Percentiles rank a stretch among this genome's conserved stretches.
Conservation (phyloP, 2,113 vertebrate genomes). For the Rhabdomys dilectus region DNA sequence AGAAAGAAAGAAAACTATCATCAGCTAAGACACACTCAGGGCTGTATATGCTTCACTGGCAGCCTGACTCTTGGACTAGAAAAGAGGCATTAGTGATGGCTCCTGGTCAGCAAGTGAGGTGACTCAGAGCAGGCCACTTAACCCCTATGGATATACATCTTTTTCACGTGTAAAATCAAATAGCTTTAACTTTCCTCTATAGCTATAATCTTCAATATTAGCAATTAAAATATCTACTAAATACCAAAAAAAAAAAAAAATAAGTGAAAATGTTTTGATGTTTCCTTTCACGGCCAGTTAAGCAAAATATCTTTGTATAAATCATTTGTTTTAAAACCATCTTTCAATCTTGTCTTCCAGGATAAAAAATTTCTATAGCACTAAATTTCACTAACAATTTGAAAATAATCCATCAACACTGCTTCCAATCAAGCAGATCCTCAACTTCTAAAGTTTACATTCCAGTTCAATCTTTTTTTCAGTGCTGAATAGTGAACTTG, state of each 20-base stretch:
- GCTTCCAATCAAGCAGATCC: neutral
- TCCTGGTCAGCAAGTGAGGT: neutral
- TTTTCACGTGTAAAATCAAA: neutral
- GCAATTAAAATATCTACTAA: slow-evolving; percentile 45
- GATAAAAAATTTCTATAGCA: slow-evolving; percentile 30
- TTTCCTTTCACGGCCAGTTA: slow-evolving; percentile 36
- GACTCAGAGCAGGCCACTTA: neutral
- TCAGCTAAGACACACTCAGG: neutral
- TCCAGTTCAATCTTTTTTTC: neutral
- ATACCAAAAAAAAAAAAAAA: slow-evolving; percentile 43
- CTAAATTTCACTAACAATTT: slow-evolving; percentile 17
- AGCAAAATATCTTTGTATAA: slow-evolving; percentile 23
- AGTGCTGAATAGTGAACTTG: neutral
- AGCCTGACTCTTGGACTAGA: neutral
- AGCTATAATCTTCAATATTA: slow-evolving; percentile 33
- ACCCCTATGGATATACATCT: neutral
- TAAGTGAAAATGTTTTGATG: neutral
- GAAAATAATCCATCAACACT: slow-evolving; percentile 26
- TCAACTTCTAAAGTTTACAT: neutral
- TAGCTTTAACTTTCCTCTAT: neutral
- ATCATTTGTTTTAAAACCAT: neutral
- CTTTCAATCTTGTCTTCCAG: neutral
- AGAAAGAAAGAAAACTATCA: neutral
- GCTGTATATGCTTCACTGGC: neutral
- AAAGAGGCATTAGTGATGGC: neutral